Base-by-base conservation (phyloP, 2,888 invertebrate species). In the Phyllotreta cruciferae region DNA sequence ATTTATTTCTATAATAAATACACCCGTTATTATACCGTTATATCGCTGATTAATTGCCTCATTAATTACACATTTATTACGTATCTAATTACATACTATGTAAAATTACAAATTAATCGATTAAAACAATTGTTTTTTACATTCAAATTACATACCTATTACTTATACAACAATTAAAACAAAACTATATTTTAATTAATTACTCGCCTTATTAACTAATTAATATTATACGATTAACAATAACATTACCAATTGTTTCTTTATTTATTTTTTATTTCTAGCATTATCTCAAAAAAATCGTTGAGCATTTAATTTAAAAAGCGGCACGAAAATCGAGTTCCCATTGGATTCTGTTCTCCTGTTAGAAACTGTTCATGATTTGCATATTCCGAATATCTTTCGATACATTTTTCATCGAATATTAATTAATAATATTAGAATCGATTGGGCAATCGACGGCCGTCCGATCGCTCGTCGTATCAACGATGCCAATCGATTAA, bases 281-380 rank as follows among this genome's bases (percentile, higher is more conserved):
- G 24, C 24, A 24, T 3, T 24, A 24, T 4, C 24, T n/a, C n/a
- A n/a, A n/a, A 24, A 24, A 24, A 24, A 24, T 58, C 41, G 38
- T 42, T 57, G n/a, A 56, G 14, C 52, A 35, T 11, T 55, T 53
- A 54, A 42, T 14, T 64, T 56, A 53, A 63, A 62, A 62, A 60
- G 41, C 52, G 11, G 50, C 45, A 41, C 57, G 41, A 42, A 42
- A 49, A 39, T 37, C n/a, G 11, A 50, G 58, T 62, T 64, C 63
- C 57, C 49, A 55, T 34, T 37, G 3, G 14, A 41, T 74, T 66
- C 70, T 76, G 71, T 14, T 69, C 60, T 75, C 76, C 76, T 76
- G 63, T 11, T 76, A 58, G 39, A 69, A 73, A 68, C 67, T 69
- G 72, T 72, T 76, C 74, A 72, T 73, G 72, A 76, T 76, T 76